Conservation (phyloP, 2,113 vertebrate genomes). For the Ivindomyrus marchei region DNA sequence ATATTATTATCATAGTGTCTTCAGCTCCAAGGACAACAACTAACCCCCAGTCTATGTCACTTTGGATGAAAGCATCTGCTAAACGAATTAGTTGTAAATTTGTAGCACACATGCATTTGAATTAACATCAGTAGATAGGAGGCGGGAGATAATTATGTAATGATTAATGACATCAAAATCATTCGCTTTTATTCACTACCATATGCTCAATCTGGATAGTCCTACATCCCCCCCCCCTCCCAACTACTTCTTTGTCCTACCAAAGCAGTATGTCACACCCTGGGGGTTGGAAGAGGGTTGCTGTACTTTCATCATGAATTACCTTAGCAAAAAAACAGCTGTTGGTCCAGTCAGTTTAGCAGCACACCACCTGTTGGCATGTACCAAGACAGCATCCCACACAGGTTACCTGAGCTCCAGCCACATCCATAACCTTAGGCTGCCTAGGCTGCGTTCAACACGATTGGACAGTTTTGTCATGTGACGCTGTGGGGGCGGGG, state of each 20-base stretch:
- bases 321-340: not conserved
- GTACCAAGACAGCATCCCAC: not conserved
- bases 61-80: not conserved
- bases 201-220: slow-evolving; percentile 3
- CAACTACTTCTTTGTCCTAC: not conserved
- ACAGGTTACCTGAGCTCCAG: not conserved
- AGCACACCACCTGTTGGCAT: not conserved
- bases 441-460: not conserved
- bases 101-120: not conserved
- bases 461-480: not conserved
- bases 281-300: not conserved
- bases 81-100: not conserved
- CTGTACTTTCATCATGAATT: not conserved
- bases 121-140: not conserved
- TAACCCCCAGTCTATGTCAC: not conserved
- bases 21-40: not conserved
- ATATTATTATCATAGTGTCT: not conserved
- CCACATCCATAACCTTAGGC: not conserved
- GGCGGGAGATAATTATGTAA: slow-evolving; percentile 9
- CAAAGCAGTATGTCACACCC: not conserved
- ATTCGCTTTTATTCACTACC: slow-evolving; percentile 13
- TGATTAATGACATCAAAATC: slow-evolving; percentile 10
- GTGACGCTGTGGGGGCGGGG: not conserved
- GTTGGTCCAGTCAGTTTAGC: not conserved
- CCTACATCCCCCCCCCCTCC: too few species aligned